Percentiles rank a stretch among this genome's conserved stretches.
Conservation (phyloP, 2,797 vertebrate species). For the Hypotaenidia okinawae region DNA sequence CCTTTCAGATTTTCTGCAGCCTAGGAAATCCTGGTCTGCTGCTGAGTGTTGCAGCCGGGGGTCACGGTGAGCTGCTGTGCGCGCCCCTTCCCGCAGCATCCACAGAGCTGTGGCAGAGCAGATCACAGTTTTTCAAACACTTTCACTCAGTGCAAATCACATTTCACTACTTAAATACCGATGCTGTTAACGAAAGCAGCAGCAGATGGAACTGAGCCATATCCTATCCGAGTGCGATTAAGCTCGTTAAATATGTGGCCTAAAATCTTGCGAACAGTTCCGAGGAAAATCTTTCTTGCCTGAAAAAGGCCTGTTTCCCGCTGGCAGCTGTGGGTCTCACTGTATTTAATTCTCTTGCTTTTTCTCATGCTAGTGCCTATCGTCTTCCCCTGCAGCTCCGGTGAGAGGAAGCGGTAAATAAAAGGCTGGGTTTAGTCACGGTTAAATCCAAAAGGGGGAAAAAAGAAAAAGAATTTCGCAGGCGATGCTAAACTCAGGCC, state of each 20-base stretch:
- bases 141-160: neutral
- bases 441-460: neutral
- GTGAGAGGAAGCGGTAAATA: rapidly evolving
- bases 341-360: neutral
- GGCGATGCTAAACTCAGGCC: rapidly evolving
- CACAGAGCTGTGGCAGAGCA: rapidly evolving
- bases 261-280: neutral
- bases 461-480: no score
- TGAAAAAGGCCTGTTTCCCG: neutral
- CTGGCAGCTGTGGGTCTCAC: rapidly evolving
- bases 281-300: neutral
- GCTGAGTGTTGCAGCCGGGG: neutral
- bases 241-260: neutral
- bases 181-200: neutral
- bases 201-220: neutral
- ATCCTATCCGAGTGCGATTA: neutral
- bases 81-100: neutral
- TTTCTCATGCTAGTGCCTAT: neutral
- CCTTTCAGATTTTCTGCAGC: neutral
- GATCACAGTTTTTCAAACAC: neutral
- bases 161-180: neutral
- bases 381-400: neutral
- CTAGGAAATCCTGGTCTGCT: no score
- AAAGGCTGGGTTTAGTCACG: neutral
- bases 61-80: rapidly evolving